Evolutionary conservation across 2,113 vertebrate genomes (phyloP), one percentile per base, ranked within the genome.

Genomic region (Irena cyanogastra): DNA sequence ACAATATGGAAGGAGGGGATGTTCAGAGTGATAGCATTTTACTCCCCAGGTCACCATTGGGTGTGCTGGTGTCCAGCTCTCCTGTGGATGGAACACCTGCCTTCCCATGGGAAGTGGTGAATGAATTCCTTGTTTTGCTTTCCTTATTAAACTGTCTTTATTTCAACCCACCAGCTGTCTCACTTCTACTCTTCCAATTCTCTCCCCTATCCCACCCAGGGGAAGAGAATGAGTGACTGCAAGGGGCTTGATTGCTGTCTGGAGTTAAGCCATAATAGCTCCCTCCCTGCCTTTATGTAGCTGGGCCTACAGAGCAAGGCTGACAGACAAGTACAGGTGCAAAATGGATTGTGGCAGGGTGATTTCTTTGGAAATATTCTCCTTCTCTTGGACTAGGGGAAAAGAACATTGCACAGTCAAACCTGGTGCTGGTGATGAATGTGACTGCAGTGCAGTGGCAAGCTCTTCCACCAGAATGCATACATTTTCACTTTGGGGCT

Each of bases 151-250:
- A 82, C 10, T 59, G 14, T 14, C 31, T 74, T 77, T 49, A 16
- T 69, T 50, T 56, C 39, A 69, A 41, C 15, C 13, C 12, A 35
- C 0, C 2, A 45, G 16, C 23, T 54, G 16, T 45, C 35, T 60
- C 26, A 16, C 4, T 86, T 47, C 20, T 9, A 20, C 7, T 7
- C 7, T 65, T 60, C 50, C 7, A 6, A 4, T 66, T 83, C 61
- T 60, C 33, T 75, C 13, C 24, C 8, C 15, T 28, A 37, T 52
- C 44, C 41, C 8, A 15, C 7, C 9, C 0, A 1, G 3, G 8
- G 3, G 16, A n/a, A 35, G 19, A 5, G 35, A 84, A n/a, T 0
- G 3, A 77, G 35, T 0, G 1, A 33, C 41, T 69, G 19, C 1
- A 3, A 18, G 11, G 23, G 2, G 9, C 26, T 70, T 11, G 14